Evolutionary conservation across 2,888 invertebrate species (phyloP), one percentile per base, ranked within the genome.

Genomic region (Leptodirus hochenwartii): DNA sequence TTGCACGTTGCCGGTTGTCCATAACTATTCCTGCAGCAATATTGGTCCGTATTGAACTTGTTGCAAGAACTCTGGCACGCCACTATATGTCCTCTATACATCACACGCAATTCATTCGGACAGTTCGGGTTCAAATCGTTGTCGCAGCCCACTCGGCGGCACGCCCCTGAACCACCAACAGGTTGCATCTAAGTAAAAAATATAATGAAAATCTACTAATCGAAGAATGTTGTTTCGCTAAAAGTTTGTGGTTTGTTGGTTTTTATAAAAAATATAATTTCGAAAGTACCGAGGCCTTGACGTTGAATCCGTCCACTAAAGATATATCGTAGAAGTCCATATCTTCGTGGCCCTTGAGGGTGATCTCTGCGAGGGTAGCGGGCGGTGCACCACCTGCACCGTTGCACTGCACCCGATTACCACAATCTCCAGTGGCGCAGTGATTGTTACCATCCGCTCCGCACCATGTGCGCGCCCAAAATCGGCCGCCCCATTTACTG

Each of bases 381-480:
- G 60, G 57, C 6, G 54, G 49, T 13, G 41, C 43, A 29, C 55
- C 55, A 17, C 53, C 51, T 11, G 45, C 44, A 17, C 54, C 57
- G 28, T 44, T 38, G 40, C 59, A 56, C 28, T 48, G 35, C 4
- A 52, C 30, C 12, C 33, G 36, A 22, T 43, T 43, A 6, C 51
- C 51, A 32, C 53, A 52, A 24, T 50, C 49, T 6, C 51, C 51
- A 17, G 49, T 47, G 15, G 38, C 39, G 34, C 51, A 51, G 8
- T 43, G 39, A 3, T 33, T 15, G 4, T 35, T 38, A 13, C 31
- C 29, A 14, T 36, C 33, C 3, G 35, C 17, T 31, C 53, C 46
- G 35, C 61, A 61, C 34, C 49, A 53, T 3, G 59, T 58, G 32
- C 58, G 44, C 3, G 49, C 54, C 60, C 60, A 61, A 37, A 60